A percentile compares a stretch with the other conserved stretches of the same genome.
Conservation (phyloP, 2,797 vertebrate species). For the Aldrovandia affinis region DNA sequence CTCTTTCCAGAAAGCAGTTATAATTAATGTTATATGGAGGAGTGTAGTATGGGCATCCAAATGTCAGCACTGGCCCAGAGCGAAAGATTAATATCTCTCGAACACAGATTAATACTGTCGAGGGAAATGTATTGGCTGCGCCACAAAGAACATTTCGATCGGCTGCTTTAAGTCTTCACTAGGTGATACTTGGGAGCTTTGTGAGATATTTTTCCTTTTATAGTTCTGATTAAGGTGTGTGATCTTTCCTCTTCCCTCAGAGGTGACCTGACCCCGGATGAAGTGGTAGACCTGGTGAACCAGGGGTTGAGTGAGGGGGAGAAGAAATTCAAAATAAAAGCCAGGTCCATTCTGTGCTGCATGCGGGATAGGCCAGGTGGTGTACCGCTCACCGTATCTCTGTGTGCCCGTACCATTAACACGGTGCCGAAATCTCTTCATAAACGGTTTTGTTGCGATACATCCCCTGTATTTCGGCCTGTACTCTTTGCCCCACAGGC, state of each 20-base stretch:
- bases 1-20: not conserved
- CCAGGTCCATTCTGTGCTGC: constrained; percentile 99
- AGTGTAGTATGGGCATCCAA: not conserved
- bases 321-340: constrained; percentile 85
- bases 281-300: constrained; percentile 88
- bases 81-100: not conserved
- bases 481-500: no score
- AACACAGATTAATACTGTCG: no score
- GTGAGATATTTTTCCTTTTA: not conserved
- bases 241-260: constrained; percentile 63
- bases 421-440: no score
- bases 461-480: no score
- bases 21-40: not conserved
- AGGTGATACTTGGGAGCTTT: not conserved
- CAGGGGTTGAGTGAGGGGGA: constrained; percentile 88
- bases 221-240: not conserved
- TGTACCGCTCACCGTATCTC: constrained; percentile 54
- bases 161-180: not conserved
- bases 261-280: constrained; percentile 89
- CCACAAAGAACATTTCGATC: not conserved
- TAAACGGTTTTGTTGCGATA: no score
- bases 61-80: not conserved
- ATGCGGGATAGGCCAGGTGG: constrained; percentile 98
- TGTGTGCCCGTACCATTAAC: no score
- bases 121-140: no score